Percentiles rank a stretch among this genome's conserved stretches.
phyloP scores from a whole-genome alignment of 2,797 vertebrate species.

The Hoplostethus atlanticus region DNA sequence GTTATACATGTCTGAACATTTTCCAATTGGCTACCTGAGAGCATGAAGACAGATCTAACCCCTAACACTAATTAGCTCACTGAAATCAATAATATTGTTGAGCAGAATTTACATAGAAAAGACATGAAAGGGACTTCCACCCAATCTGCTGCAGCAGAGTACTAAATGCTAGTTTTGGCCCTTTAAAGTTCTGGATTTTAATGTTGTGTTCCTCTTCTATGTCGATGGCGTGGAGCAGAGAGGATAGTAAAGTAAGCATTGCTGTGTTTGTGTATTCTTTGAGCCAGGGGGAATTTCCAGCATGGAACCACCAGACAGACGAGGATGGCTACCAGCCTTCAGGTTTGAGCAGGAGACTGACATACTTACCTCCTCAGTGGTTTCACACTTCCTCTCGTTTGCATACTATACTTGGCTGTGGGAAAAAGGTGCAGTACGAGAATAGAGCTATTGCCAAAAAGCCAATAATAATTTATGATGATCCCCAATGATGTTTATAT shows the following conservation, averaged over 20 bases:
- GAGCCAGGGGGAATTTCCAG: conserved; percentile 19
- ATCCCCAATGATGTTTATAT: conserved; percentile 69
- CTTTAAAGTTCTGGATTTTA: conserved; percentile 29
- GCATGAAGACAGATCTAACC: conserved; percentile 42
- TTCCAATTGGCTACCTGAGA: conserved; percentile 27
- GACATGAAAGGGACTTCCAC: conserved; percentile 24
- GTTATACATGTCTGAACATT: conserved; percentile 20
- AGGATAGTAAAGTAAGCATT: conserved; percentile 15
- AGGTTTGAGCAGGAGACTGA: conserved; percentile 37
- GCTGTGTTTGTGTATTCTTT: conserved; percentile 42
- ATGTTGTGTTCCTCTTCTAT: conserved; percentile 21
- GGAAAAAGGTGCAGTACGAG: conserved; percentile 32
- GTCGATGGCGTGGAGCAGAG: conserved; percentile 31
- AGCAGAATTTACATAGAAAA: not conserved
- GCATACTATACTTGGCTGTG: conserved; percentile 45
- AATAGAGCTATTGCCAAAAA: conserved; percentile 55
- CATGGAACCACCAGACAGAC: conserved; percentile 24
- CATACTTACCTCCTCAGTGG: conserved; percentile 47
- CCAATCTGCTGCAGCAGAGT: conserved; percentile 50
- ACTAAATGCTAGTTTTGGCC: conserved; percentile 41
- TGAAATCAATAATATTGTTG: conserved; percentile 36
- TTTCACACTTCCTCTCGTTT: conserved; percentile 57
- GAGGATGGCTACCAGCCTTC: conserved; percentile 18
- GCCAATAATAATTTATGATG: conserved; percentile 69
- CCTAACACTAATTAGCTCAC: conserved; percentile 58